These are phyloP conservation scores for Phymastichus coffea DNA, from an alignment of 1,140 invertebrate species.

Conservation along the genomic window DNA sequence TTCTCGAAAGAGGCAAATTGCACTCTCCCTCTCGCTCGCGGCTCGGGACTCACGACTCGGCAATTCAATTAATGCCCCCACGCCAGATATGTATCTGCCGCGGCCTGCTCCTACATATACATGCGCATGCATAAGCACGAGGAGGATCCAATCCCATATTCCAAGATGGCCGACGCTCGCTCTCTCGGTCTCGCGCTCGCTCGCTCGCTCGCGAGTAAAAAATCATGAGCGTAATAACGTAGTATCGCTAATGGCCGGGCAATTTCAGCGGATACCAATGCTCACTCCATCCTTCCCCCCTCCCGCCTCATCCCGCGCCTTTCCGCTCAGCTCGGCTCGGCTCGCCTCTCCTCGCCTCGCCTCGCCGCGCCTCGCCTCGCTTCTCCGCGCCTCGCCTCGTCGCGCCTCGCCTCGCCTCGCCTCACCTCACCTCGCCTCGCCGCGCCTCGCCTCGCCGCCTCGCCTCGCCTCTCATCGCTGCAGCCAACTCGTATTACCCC, in stretches of 20 bases:
- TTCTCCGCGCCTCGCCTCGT: too few species aligned
- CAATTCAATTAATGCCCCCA: conserved; percentile 24
- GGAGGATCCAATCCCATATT: conserved; percentile 46
- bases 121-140: not conserved
- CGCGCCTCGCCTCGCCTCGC: too few species aligned
- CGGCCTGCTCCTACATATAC: not conserved
- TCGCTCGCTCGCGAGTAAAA: conserved; percentile 43
- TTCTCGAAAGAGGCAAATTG: conserved; percentile 9
- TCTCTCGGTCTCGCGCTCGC: conserved; percentile 32
- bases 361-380: too few species aligned
- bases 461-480: too few species aligned
- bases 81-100: not conserved
- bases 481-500: too few species aligned
- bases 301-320: not conserved
- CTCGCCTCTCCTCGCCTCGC: not conserved
- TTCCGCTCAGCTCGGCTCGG: not conserved
- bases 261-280: conserved; percentile 44
- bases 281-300: not conserved
- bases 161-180: conserved; percentile 51
- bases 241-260: conserved; percentile 57
- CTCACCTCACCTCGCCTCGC: too few species aligned
- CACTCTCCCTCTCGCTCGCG: not conserved
- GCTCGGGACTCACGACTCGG: too few species aligned
- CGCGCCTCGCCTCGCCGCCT: too few species aligned
- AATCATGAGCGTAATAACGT: conserved; percentile 57